phyloP scores from a whole-genome alignment of 2,113 vertebrate species.

The Nannobrachium achirus region DNA sequence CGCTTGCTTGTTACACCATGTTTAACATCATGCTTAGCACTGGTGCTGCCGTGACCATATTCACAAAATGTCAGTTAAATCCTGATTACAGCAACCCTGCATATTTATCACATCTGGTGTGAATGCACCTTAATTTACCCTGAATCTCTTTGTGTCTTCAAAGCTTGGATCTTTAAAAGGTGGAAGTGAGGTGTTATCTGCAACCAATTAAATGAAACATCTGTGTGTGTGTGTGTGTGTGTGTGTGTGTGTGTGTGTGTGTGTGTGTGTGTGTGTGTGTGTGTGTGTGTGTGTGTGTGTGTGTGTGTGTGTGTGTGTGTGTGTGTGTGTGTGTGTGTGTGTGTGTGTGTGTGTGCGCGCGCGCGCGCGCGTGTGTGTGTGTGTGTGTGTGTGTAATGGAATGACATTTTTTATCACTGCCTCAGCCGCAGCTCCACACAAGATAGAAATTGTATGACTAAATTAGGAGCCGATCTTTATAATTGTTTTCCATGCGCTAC shows the following conservation, averaged over 20 bases:
- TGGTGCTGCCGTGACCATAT: too few species aligned
- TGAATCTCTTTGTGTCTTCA: conserved; percentile 33
- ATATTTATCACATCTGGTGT: neutral
- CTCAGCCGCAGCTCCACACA: conserved; percentile 24
- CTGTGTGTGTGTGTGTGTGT: conserved; percentile 1
- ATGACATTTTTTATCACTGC: conserved; percentile 41
- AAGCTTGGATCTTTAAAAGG: conserved; percentile 51
- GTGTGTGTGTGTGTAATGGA: neutral
- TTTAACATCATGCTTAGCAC: too few species aligned
- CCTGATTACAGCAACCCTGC: too few species aligned
- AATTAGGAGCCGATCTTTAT: conserved; percentile 40
- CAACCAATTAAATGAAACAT: conserved; percentile 61
- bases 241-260: conserved; percentile 5
- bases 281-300: conserved; percentile 1
- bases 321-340: conserved; percentile 1
- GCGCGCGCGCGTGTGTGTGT: too few species aligned
- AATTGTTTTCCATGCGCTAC: neutral
- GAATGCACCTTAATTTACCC: conserved; percentile 22
- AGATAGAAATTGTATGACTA: conserved; percentile 42
- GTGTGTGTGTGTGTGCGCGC: too few species aligned
- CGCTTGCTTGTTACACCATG: too few species aligned
- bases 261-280: conserved; percentile 1
- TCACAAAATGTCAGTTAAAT: too few species aligned
- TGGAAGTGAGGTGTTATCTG: conserved; percentile 57
- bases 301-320: conserved; percentile 1